A percentile compares a stretch with the other conserved stretches of the same genome.
Conservation (phyloP, 2,797 vertebrate genomes). For the Bucorvus abyssinicus region DNA sequence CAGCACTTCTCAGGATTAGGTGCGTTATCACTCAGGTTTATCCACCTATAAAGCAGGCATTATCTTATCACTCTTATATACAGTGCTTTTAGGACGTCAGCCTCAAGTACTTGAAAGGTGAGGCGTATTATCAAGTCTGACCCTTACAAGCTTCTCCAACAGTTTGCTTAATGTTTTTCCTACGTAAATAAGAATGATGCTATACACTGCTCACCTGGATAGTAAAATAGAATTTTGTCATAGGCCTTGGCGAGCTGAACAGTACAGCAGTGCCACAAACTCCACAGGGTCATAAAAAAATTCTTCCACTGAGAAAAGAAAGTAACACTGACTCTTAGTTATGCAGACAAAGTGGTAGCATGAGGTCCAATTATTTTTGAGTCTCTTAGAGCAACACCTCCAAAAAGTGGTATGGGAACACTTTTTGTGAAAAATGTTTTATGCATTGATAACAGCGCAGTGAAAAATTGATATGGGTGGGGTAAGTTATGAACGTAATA, state of each 20-base stretch:
- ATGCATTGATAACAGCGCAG: background rate
- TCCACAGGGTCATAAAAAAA: background rate
- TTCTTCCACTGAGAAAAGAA: background rate
- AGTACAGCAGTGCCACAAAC: background rate
- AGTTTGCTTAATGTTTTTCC: background rate
- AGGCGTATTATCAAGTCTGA: constrained; percentile 54
- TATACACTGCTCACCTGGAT: background rate
- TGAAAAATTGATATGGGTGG: background rate
- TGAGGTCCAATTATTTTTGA: background rate
- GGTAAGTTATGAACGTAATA: background rate
- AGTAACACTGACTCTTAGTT: background rate
- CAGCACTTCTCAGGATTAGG: constrained; percentile 50
- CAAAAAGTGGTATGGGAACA: background rate
- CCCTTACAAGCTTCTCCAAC: constrained; percentile 6
- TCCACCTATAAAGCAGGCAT: constrained; percentile 32
- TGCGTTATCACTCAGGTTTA: constrained; percentile 23
- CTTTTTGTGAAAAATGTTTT: background rate
- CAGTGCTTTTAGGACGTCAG: constrained; percentile 39
- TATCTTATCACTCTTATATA: constrained; percentile 41
- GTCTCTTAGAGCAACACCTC: background rate
- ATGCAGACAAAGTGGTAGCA: background rate
- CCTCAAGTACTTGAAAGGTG: constrained; percentile 26
- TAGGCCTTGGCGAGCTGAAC: background rate
- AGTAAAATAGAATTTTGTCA: constrained; percentile 12
- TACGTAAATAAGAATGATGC: constrained; percentile 15